Evolutionary conservation across 2,797 vertebrate species (phyloP).

Genomic region (Rhinoraja longicauda): DNA sequence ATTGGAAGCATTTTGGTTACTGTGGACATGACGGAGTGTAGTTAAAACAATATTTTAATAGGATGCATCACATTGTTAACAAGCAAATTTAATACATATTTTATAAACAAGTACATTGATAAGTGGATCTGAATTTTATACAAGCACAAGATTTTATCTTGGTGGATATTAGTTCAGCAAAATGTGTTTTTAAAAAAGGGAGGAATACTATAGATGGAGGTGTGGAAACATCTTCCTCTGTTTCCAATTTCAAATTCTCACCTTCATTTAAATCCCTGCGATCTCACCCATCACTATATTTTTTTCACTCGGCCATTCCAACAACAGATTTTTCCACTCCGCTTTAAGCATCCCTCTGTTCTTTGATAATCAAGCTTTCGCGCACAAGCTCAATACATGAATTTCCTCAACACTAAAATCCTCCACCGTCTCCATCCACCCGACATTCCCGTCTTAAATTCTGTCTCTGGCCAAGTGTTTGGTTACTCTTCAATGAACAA

Average conservation of each 20-base stretch:
- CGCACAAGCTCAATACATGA: background rate
- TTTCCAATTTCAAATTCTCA: background rate
- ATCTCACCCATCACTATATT: background rate
- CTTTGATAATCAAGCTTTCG: background rate
- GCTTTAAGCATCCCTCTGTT: background rate
- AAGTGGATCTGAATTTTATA: background rate
- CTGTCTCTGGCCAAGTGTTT: background rate
- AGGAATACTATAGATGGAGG: background rate
- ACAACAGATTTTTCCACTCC: background rate
- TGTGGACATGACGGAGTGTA: background rate
- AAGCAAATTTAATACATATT: background rate
- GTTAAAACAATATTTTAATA: background rate
- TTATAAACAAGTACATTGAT: background rate
- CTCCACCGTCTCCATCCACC: too few species aligned
- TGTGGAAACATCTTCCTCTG: background rate
- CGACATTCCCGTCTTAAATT: background rate
- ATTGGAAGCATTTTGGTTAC: background rate
- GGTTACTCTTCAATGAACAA: background rate
- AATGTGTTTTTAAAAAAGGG: background rate
- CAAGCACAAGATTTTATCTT: background rate
- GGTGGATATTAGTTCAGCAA: background rate
- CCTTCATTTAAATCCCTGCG: background rate
- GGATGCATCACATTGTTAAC: background rate
- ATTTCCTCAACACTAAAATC: background rate
- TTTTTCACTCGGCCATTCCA: background rate